These are phyloP conservation scores for Bothrops jararaca DNA, from an alignment of 2,113 vertebrate species.

Conservation along the genomic window DNA sequence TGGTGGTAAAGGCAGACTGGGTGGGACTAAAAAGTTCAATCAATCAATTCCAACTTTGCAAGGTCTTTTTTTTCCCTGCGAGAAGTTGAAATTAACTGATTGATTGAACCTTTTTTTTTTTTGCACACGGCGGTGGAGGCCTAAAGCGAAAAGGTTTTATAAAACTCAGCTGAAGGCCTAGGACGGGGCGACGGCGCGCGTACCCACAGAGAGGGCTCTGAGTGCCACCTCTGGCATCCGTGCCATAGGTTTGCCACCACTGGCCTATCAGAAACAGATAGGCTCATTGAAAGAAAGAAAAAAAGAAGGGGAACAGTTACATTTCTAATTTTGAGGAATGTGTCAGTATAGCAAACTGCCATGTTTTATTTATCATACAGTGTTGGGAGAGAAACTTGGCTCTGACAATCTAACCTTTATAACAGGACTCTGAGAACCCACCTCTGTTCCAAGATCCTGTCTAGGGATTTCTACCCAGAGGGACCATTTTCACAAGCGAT, in stretches of 20 bases:
- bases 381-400: neutral
- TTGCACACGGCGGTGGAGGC: no score
- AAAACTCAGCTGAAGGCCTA: no score
- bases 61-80: no score
- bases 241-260: no score
- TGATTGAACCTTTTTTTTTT: no score
- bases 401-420: neutral
- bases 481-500: rapidly evolving
- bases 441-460: neutral
- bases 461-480: neutral
- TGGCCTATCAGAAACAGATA: neutral
- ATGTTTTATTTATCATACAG: neutral
- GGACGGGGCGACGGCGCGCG: rapidly evolving
- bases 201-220: no score
- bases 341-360: neutral
- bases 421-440: neutral
- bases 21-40: no score
- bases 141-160: no score
- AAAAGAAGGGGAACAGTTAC: neutral
- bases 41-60: no score
- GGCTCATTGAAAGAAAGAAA: neutral
- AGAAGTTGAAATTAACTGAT: no score
- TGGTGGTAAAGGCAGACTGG: no score
- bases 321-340: neutral
- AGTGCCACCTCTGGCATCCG: rapidly evolving